Base-by-base conservation (phyloP, 2,113 vertebrate genomes). In the Esox niger region DNA sequence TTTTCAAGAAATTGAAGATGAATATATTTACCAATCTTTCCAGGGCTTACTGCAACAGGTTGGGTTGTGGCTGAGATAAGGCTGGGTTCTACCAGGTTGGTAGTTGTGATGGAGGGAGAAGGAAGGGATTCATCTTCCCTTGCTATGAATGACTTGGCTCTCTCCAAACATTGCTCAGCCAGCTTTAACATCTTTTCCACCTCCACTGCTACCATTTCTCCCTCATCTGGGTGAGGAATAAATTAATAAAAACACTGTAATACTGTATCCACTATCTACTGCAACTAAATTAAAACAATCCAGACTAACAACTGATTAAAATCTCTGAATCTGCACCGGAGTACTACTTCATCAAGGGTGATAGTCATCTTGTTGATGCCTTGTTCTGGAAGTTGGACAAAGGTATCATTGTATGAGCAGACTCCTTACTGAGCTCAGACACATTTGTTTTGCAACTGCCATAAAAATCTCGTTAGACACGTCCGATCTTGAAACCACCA, bases 91-190 rank as follows among this genome's bases (percentile, higher is more conserved):
- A 70, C 49, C 15, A 59, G 69, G 10, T 65, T 71, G 25, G 30
- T 47, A 10, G 79, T 2, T 15, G 76, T 67, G 65, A 13, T 56
- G 59, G 60, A 38, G 21, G 69, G 21, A 8, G 33, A 33, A 7
- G 10, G 49, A 13, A 70, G 21, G 2, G 69, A 54, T 4, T 83
- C 72, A 0, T 46, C 9, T 46, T 30, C 80, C 64, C 74, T 89
- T 30, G 70, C 90, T 1, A 93, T 77, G 1, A 94, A 96, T 0
- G 94, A 95, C 81, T 93, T 95, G 62, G 94, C 92, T 49, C 97
- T 90, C 81, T 98, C 97, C 82, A 98, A 86, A 82, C 97, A 98
- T 81, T 98, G 97, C 80, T 95, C 95, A 0, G 94, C 95, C 8
- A 98, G 83, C 73, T 92, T 94, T 77, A 98, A 86, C 95, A 98